Base-by-base conservation (phyloP, 2,888 invertebrate species). In the Aspidiotus destructor region DNA sequence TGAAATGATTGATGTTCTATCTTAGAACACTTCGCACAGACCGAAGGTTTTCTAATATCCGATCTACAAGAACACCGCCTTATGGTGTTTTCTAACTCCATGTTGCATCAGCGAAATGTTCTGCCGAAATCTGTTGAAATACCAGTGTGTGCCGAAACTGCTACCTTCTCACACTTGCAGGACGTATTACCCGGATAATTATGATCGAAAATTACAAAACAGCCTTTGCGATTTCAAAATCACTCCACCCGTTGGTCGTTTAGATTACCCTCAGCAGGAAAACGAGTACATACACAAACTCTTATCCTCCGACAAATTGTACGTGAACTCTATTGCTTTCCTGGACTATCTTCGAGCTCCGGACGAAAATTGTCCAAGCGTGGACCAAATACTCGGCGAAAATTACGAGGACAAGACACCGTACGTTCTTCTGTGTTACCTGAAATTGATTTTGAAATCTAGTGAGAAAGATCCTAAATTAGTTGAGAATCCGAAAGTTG, bases 401-500 rank as follows among this genome's bases (percentile, higher is more conserved):
- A 9, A 55, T 10, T 58, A 58, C 8, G 13, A 17, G 7, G 28
- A 58, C 16, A 11, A 41, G 44, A 11, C 55, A 8, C 17, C 16
- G 11, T 10, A 57, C 13, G 48, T 5, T 7, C 42, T 65, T 9
- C 15, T 60, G 1, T 9, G 2, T 7, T 48, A 65, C 42, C 44
- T 65, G 7, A n/a, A 65, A 13, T n/a, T 15, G 6, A 48, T 15
- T 28, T 40, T 57, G 7, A 41, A 58, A 28, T 17, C 57, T 48
- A 58, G 28, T 48, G 42, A 44, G 8, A 10, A 65, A 7, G 41
- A 42, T n/a, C 16, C 16, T 57, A 11, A 15, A n/a, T 5, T 57
- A 7, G 11, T 57, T n/a, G 28, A 65, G 2, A 16, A 65, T 17
- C 16, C 48, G 8, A 65, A 41, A 58, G 69, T 70, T 8, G 42